Evolutionary conservation across 2,797 vertebrate genomes (phyloP), one percentile per base, ranked within the genome.

Genomic region (Furcifer pardalis): DNA sequence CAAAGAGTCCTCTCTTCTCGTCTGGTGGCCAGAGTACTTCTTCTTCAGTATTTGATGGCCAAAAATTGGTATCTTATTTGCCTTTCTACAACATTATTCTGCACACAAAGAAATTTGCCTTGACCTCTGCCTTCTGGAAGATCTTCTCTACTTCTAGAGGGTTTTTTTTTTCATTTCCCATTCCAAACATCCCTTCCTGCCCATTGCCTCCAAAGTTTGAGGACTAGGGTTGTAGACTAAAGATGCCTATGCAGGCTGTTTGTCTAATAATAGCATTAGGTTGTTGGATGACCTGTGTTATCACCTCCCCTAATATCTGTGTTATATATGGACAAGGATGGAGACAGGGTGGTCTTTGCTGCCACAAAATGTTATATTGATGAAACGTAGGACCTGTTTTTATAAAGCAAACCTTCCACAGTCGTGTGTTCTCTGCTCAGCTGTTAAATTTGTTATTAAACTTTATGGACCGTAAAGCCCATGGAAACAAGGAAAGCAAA

Each of bases 401-500:
- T 73, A 59, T 92, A 65, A 82, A 80, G 89, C 89, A 93, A 91
- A 62, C 79, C 40, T 35, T 90, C 86, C 82, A 83, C 94, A 90
- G 92, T 91, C 60, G 76, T 88, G 89, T 91, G 91, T 81, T 94
- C 92, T 94, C 95, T 94, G 88, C 92, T 96, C 93, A 91, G 94
- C 95, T 95, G 94, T 95, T 96, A 93, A 95, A 94, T 94, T 95
- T 96, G 94, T 96, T 96, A 96, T 96, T 96, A 96, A 97, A 96
- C 95, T 96, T 96, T 95, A 96, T 96, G 96, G 96, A 94, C 96
- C 96, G 95, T 97, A 96, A 96, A 96, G 94, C 93, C 93, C 91
- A 86, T 79, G 90, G 95, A 96, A 96, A 96, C 95, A 95, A 96
- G 95, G 93, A 90, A 95, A 95, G 92, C 77, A 94, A 95, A 84